Percentiles rank a stretch among this genome's conserved stretches.
These are phyloP conservation scores for Bos taurus DNA, from an alignment of 2,113 vertebrate species.

Conservation along the genomic window DNA sequence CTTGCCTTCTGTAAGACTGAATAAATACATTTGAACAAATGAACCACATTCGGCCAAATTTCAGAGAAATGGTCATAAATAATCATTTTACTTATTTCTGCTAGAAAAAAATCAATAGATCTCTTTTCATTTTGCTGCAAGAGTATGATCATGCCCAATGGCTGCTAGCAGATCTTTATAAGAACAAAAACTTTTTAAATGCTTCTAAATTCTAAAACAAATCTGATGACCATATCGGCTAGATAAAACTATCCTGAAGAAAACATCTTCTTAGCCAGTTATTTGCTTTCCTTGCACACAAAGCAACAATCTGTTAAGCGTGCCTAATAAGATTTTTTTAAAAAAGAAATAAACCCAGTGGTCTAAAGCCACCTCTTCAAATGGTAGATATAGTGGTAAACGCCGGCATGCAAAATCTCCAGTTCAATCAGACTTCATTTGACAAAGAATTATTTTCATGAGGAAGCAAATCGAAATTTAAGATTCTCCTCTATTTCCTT, in stretches of 20 bases:
- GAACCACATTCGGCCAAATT: constrained; percentile 3
- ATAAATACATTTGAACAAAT: constrained; percentile 36
- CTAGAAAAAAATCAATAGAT: background rate
- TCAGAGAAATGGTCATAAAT: background rate
- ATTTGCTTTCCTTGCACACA: constrained; percentile 30
- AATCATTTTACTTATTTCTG: constrained; percentile 23
- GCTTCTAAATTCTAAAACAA: constrained; percentile 41
- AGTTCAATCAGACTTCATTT: background rate
- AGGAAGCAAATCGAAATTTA: constrained; percentile 29
- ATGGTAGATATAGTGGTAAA: background rate
- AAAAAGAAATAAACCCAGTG: constrained; percentile 23
- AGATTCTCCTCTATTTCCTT: constrained; percentile 40
- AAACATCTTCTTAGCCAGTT: constrained; percentile 50
- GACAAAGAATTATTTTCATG: constrained; percentile 50
- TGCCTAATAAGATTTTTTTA: constrained; percentile 45
- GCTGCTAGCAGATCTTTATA: constrained; percentile 22
- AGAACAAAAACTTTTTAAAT: constrained; percentile 49
- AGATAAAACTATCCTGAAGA: constrained; percentile 39
- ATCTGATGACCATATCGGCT: background rate
- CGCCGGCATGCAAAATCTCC: constrained; percentile 6
- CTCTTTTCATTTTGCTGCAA: constrained; percentile 45
- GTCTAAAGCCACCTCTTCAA: constrained; percentile 51
- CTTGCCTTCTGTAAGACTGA: constrained; percentile 57
- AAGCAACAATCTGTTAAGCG: constrained; percentile 54
- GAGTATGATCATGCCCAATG: background rate